Conservation (phyloP, 2,888 invertebrate genomes). For the Mesochorus sp. region DNA sequence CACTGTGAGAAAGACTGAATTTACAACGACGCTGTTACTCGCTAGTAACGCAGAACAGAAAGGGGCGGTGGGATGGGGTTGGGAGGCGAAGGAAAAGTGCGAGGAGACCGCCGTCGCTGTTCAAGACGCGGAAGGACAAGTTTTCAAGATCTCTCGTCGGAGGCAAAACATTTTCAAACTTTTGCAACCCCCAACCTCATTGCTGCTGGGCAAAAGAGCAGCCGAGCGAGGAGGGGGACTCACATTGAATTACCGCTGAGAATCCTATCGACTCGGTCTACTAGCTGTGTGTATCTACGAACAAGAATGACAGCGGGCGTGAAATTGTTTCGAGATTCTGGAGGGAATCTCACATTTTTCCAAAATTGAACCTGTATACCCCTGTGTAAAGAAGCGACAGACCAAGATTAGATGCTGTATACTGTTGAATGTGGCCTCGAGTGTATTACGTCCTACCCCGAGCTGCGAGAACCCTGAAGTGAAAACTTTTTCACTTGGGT, state of each 20-base stretch:
- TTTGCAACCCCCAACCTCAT: conserved; percentile 64
- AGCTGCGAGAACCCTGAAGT: background rate
- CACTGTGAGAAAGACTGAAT: conserved; percentile 27
- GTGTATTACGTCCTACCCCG: no score
- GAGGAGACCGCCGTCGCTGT: conserved; percentile 47
- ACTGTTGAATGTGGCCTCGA: no score
- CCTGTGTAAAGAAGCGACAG: background rate
- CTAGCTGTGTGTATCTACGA: conserved; percentile 9
- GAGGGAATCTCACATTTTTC: no score
- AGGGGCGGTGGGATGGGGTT: conserved; percentile 23
- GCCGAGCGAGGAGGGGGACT: conserved; percentile 41
- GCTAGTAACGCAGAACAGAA: no score
- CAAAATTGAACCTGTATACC: no score
- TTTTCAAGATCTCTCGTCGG: conserved; percentile 65
- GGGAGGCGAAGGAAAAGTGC: conserved; percentile 24
- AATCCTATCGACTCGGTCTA: conserved; percentile 57
- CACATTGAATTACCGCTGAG: conserved; percentile 64
- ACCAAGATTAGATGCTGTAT: background rate
- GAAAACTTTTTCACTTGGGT: conserved; percentile 19
- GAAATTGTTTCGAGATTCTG: no score
- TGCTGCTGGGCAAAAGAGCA: conserved; percentile 22
- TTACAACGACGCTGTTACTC: conserved; percentile 13
- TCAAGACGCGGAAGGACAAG: conserved; percentile 62
- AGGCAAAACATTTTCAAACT: conserved; percentile 56
- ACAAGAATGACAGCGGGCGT: background rate